A percentile compares a stretch with the other conserved stretches of the same genome.
Conservation (phyloP, 2,113 vertebrate species). For the Heterocephalus glaber region DNA sequence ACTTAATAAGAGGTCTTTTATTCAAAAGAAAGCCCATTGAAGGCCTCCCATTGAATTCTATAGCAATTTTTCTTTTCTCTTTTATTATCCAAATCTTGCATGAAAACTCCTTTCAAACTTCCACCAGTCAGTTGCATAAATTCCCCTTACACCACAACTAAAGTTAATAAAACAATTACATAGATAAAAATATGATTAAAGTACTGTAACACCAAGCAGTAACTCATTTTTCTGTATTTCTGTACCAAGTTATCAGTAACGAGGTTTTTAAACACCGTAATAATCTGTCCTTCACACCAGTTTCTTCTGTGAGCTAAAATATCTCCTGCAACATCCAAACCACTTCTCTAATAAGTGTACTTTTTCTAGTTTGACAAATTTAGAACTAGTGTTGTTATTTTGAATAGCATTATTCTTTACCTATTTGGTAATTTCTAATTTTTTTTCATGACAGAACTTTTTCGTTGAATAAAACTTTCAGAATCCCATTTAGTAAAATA, state of each 20-base stretch:
- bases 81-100: neutral
- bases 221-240: neutral
- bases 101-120: neutral
- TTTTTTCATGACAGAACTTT: neutral
- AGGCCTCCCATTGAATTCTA: neutral
- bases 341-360: neutral
- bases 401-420: neutral
- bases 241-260: neutral
- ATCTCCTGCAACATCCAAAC: neutral
- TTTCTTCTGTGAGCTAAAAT: neutral
- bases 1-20: neutral
- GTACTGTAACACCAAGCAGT: neutral
- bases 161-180: neutral
- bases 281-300: neutral
- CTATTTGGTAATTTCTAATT: constrained; percentile 19
- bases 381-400: neutral
- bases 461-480: neutral
- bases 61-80: neutral
- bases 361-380: neutral
- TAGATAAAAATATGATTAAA: neutral
- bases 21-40: constrained; percentile 21
- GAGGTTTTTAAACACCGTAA: neutral
- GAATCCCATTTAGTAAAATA: neutral
- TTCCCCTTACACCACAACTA: neutral
- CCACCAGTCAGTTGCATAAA: neutral